These are phyloP conservation scores for Cryptotis parvus DNA, from an alignment of 2,113 vertebrate species.

Conservation along the genomic window DNA sequence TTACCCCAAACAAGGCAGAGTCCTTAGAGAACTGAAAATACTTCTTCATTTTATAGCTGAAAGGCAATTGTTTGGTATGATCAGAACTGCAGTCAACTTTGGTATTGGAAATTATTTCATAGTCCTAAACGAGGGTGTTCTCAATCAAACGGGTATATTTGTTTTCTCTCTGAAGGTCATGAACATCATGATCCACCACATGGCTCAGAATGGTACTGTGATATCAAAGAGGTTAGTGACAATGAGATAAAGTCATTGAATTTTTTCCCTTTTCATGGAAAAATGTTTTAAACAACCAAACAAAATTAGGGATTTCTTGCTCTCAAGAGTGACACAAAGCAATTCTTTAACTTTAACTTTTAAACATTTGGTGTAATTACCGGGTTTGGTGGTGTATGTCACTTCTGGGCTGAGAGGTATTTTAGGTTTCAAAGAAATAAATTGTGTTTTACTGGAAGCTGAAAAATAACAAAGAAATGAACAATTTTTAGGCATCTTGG, in stretches of 20 bases:
- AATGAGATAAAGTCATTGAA: constrained; percentile 38
- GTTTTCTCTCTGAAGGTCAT: background rate
- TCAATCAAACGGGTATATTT: background rate
- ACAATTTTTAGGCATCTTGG: constrained; percentile 56
- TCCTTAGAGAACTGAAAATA: constrained; percentile 25
- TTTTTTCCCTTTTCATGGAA: constrained; percentile 50
- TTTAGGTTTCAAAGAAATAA: constrained; percentile 83
- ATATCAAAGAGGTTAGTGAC: background rate
- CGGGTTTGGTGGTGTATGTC: constrained; percentile 74
- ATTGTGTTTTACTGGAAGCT: constrained; percentile 82
- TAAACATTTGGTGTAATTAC: constrained; percentile 70
- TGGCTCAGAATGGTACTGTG: background rate
- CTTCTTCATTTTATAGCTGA: background rate
- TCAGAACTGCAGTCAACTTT: constrained; percentile 41
- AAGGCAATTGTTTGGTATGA: constrained; percentile 16
- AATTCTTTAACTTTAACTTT: constrained; percentile 14
- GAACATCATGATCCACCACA: background rate
- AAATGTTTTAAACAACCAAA: constrained; percentile 53
- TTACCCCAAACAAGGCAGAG: background rate
- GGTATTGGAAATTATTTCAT: constrained; percentile 57
- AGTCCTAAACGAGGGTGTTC: constrained; percentile 36
- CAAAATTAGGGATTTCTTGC: constrained; percentile 42
- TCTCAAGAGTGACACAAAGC: constrained; percentile 39
- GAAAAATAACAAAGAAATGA: constrained; percentile 76
- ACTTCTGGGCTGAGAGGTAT: constrained; percentile 66